Base-by-base conservation (phyloP, 2,797 vertebrate species). In the Bovichtus diacanthus region DNA sequence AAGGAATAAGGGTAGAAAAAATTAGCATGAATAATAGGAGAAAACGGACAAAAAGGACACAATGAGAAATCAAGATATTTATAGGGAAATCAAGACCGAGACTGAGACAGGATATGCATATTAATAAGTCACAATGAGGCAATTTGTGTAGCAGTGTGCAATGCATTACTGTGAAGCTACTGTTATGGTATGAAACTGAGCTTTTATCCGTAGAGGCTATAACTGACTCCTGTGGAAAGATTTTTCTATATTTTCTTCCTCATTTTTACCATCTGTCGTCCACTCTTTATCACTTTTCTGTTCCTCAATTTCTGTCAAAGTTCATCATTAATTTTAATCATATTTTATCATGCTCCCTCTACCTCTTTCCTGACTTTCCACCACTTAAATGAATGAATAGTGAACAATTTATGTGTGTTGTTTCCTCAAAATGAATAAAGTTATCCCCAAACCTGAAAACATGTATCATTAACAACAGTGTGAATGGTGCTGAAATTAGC, bases 191-290 rank as follows among this genome's bases (percentile, higher is more conserved):
- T 59, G 59, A 67, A 74, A 60, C 65, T 63, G 31, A 80, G 54
- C 29, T 60, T 8, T 71, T 67, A 12, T 70, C 54, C 21, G n/a
- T 9, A 65, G 50, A 78, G 63, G 31, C 23, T 38, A 47, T 44
- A 44, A 51, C 55, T 66, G 56, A 75, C 61, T 64, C 55, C 56
- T 34, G 31, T 34, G 31, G 31, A 34, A 34, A 9, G 31, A 34
- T 8, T 54, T 74, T 46, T 46, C 19, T 9, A 3, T 49, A 1
- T 56, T 34, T 66, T 69, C 36, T 56, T 34, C 3, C 54, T 70
- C 6, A 55, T 44, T 65, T 81, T 50, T 66, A 53, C 34, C 43
- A 76, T 74, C 59, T 58, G 51, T 78, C 62, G 71, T 71, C 16
- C 13, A 47, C 56, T 53, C 11, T 50, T 56, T 54, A 21, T 58